Conservation (phyloP, 2,113 vertebrate genomes). For the Spilogale gracilis region DNA sequence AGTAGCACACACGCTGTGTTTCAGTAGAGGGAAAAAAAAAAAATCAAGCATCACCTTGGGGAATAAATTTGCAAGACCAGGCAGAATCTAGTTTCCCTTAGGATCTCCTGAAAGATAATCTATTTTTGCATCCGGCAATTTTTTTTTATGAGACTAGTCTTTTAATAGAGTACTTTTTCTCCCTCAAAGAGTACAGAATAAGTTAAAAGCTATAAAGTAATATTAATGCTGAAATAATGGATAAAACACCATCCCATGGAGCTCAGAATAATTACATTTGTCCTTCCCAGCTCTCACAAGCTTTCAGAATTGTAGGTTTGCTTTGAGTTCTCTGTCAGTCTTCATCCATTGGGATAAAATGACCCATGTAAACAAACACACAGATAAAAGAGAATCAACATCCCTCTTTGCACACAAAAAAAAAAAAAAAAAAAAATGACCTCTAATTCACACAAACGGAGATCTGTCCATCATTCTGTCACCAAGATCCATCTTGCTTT, state of each 20-base stretch:
- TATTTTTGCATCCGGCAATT: background rate
- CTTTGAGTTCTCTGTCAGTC: background rate
- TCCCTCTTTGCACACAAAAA: background rate
- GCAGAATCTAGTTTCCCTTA: constrained; percentile 13
- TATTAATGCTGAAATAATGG: constrained; percentile 30
- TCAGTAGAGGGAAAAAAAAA: background rate
- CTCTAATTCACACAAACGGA: background rate
- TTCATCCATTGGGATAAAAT: constrained; percentile 26
- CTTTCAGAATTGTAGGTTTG: constrained; percentile 14
- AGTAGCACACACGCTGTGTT: background rate
- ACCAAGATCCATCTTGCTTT: constrained; percentile 40
- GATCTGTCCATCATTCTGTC: constrained; percentile 56
- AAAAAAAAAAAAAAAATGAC: no score
- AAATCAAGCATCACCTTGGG: background rate
- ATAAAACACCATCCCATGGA: background rate
- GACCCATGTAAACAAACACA: background rate
- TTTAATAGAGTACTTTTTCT: background rate
- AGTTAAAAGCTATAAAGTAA: background rate
- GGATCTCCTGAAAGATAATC: background rate
- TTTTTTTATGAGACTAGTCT: background rate
- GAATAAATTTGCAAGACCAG: background rate
- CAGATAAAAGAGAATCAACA: constrained; percentile 36
- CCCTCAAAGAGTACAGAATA: background rate
- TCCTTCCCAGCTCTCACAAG: background rate
- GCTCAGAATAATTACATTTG: background rate